These are phyloP conservation scores for Gallinago jamesoni DNA, from an alignment of 2,113 vertebrate genomes.

Conservation along the genomic window DNA sequence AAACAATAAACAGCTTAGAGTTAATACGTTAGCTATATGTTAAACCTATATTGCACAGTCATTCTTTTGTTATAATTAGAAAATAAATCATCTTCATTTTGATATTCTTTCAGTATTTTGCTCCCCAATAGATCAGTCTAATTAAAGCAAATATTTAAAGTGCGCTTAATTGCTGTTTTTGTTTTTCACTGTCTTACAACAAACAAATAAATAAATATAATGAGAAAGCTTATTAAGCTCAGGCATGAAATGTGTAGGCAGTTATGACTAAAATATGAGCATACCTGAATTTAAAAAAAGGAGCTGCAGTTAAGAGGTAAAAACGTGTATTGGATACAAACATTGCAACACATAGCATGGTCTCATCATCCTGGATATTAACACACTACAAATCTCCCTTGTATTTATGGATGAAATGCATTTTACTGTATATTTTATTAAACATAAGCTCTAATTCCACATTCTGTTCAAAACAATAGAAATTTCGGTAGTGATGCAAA, in stretches of 20 bases:
- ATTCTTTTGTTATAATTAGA: background rate
- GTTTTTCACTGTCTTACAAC: background rate
- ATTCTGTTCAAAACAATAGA: background rate
- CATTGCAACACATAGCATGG: background rate
- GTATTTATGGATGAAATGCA: background rate
- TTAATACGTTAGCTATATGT: background rate
- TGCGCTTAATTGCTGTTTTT: background rate
- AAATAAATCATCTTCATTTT: background rate
- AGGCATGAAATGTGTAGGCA: background rate
- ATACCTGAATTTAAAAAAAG: background rate
- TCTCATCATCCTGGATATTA: background rate
- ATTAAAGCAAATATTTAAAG: background rate
- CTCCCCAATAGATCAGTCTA: background rate
- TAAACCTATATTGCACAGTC: background rate
- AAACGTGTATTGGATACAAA: background rate
- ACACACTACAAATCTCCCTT: background rate
- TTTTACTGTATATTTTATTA: background rate
- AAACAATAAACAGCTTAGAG: background rate
- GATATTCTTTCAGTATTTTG: background rate
- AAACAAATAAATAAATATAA: background rate
- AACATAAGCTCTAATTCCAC: background rate
- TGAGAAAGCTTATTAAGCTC: background rate
- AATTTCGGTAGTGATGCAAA: background rate
- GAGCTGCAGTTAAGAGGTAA: background rate
- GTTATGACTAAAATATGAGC: background rate